phyloP scores from a whole-genome alignment of 2,888 invertebrate genomes.

The Drosophila longiperda region DNA sequence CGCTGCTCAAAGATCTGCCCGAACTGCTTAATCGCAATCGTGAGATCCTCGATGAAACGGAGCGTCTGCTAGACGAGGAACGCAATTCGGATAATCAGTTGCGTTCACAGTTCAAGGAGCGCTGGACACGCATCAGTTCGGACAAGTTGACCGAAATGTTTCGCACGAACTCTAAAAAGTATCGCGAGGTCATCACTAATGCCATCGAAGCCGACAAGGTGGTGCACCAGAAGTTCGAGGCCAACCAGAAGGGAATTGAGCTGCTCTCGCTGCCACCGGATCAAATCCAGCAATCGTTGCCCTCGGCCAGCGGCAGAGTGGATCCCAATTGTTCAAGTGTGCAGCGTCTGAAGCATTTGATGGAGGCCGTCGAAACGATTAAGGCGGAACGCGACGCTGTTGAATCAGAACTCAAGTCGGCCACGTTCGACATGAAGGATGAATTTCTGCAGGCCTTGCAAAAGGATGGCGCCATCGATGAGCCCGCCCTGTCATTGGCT shows the following conservation, averaged over 20 bases:
- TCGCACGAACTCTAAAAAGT: constrained; percentile 94
- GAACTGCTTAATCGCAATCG: constrained; percentile 95
- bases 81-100: constrained; percentile 95
- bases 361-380: constrained; percentile 93
- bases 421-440: constrained; percentile 92
- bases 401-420: constrained; percentile 93
- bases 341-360: constrained; percentile 89
- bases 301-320: constrained; percentile 87
- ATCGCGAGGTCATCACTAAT: constrained; percentile 95
- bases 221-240: constrained; percentile 94
- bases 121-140: constrained; percentile 96
- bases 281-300: constrained; percentile 90
- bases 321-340: constrained; percentile 88
- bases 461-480: constrained; percentile 92
- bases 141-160: constrained; percentile 95
- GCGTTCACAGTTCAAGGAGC: constrained; percentile 94
- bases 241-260: constrained; percentile 91
- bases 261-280: constrained; percentile 91
- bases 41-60: constrained; percentile 97
- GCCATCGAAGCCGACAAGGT: constrained; percentile 93
- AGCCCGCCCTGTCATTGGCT: constrained; percentile 90
- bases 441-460: constrained; percentile 91
- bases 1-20: constrained; percentile 94
- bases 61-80: constrained; percentile 95
- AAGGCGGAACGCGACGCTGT: constrained; percentile 95